Conservation (phyloP, 1,140 invertebrate genomes). For the Drosophila novamexicana region DNA sequence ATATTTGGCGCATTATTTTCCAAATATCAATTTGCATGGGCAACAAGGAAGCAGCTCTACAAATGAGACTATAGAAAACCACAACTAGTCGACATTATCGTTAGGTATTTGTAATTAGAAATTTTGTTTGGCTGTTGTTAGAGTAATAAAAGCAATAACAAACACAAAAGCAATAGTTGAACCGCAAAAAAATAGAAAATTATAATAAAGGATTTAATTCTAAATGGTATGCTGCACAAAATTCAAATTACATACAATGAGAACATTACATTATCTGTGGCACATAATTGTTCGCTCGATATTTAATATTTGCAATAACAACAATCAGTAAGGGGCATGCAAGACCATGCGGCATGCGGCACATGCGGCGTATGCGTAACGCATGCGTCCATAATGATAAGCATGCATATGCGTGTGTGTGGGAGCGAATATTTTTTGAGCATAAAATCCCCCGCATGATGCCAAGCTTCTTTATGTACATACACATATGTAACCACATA, state of each 20-base stretch:
- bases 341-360: constrained; percentile 12
- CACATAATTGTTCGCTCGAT: constrained; percentile 51
- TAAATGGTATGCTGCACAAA: constrained; percentile 39
- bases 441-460: constrained; percentile 44
- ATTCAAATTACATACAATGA: constrained; percentile 50
- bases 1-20: constrained; percentile 28
- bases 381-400: constrained; percentile 3
- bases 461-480: constrained; percentile 31
- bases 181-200: constrained; percentile 26
- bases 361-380: constrained; percentile 45
- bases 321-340: background rate
- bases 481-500: background rate
- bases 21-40: constrained; percentile 61
- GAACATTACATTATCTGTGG: constrained; percentile 47
- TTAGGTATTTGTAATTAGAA: constrained; percentile 31
- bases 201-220: constrained; percentile 18
- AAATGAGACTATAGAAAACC: constrained; percentile 12
- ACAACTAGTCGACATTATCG: constrained; percentile 23
- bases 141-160: constrained; percentile 8
- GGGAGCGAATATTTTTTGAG: constrained; percentile 19
- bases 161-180: background rate
- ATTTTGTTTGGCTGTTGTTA: constrained; percentile 2
- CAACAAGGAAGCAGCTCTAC: constrained; percentile 23
- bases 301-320: constrained; percentile 43
- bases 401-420: background rate